Evolutionary conservation across 2,888 invertebrate species (phyloP).

Genomic region (Gibbula magus): DNA sequence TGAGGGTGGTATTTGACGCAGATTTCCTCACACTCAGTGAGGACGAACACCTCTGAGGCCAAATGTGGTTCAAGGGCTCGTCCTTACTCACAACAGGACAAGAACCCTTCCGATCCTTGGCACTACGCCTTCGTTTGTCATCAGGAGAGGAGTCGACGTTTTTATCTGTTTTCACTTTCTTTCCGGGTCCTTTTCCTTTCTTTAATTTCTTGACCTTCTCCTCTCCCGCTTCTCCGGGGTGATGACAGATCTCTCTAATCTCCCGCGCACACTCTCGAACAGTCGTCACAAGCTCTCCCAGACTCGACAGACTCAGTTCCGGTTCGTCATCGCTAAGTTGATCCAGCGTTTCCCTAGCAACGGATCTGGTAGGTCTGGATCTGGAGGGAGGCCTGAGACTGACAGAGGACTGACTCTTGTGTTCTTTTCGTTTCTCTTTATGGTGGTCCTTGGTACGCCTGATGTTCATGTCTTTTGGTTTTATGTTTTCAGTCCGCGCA

Average conservation of each 20-base stretch:
- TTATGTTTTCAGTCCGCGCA: background rate
- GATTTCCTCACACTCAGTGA: background rate
- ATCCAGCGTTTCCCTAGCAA: background rate
- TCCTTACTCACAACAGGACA: background rate
- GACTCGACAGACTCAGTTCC: slow-evolving; percentile 25
- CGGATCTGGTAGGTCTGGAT: background rate
- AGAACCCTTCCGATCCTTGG: background rate
- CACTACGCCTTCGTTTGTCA: background rate
- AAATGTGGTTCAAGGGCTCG: background rate
- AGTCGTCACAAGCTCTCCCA: slow-evolving; percentile 20
- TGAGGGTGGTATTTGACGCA: background rate
- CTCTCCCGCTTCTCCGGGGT: background rate
- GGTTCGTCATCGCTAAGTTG: background rate
- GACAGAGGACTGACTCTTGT: background rate
- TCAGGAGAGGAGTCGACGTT: background rate
- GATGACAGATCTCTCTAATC: slow-evolving; percentile 15
- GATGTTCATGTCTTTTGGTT: background rate
- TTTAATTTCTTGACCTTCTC: background rate
- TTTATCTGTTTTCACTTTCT: background rate
- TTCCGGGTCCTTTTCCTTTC: background rate
- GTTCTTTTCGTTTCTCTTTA: background rate
- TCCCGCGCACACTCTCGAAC: slow-evolving; percentile 21
- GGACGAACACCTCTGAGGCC: background rate
- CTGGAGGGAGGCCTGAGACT: background rate
- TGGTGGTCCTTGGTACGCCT: background rate